These are phyloP conservation scores for Pectinophora gossypiella DNA, from an alignment of 1,140 invertebrate genomes.

Conservation along the genomic window DNA sequence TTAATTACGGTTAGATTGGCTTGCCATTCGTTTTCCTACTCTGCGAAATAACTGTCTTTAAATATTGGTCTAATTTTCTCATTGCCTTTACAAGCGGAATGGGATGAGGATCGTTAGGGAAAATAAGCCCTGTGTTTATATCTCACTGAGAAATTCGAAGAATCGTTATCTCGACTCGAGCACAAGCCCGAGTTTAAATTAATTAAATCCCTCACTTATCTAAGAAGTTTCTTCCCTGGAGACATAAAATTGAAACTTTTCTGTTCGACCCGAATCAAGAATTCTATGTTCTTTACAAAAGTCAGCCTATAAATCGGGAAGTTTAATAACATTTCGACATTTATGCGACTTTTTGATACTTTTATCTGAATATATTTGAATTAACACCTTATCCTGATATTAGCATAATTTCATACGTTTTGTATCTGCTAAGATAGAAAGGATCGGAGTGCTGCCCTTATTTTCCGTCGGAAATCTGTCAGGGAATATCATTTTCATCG, in stretches of 20 bases:
- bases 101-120: conserved; percentile 9
- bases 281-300: not conserved
- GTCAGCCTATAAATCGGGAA: not conserved
- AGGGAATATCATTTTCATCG: not conserved
- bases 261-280: conserved; percentile 1
- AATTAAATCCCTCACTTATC: conserved; percentile 38
- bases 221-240: conserved; percentile 19
- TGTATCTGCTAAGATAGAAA: too few relatives aligned
- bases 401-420: not conserved
- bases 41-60: not conserved
- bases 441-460: not conserved
- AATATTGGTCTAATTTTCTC: not conserved
- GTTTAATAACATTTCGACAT: conserved; percentile 1
- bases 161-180: conserved; percentile 18
- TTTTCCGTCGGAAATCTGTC: not conserved
- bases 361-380: not conserved
- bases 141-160: conserved; percentile 23
- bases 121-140: conserved; percentile 22
- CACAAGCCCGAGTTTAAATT: conserved; percentile 29
- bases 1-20: too few relatives aligned
- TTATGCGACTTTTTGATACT: not conserved
- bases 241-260: conserved; percentile 28
- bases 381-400: not conserved
- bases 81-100: not conserved
- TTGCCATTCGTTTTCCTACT: not conserved